Base-by-base conservation (phyloP, 2,113 vertebrate species). In the Ranitomeya imitator region DNA sequence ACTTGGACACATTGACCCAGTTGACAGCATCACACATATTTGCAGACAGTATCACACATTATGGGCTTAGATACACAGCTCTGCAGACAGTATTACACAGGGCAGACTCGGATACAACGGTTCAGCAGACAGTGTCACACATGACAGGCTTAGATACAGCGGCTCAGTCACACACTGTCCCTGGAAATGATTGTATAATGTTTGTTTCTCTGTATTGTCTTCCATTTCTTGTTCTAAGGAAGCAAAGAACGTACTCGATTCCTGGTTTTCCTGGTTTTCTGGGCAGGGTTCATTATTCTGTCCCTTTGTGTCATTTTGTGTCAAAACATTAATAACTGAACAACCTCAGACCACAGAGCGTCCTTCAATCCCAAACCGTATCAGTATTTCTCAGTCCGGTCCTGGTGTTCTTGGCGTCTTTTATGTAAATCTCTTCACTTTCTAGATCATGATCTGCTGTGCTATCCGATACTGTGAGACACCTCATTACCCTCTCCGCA, bases 331-430 rank as follows among this genome's bases (percentile, higher is more conserved):
- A 61, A 81, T 76, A 54, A 73, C 37, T 10, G 51, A n/a, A 73
- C n/a, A 31, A 71, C 26, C 59, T 85, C 73, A n/a, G 57, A 18
- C 37, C 76, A 37, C 31, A 26, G 45, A 15, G 14, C 57, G 26
- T 19, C 14, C 37, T 31, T n/a, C 14, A 10, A 69, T 18, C 15
- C 45, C 10, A 55, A 71, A 23, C 79, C 86, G 52, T 76, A 88
- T 81, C 86, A 88, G 86, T 88, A 88, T 88, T 88, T 74, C 60
- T 88, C 61, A 74, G 67, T 59, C 31, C 18, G 2, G 67, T 69
- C 67, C 3, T 69, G 16, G 15, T 14, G 26, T 13, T 23, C 2
- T 63, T 63, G 8, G 16, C 1, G 37, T 7, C 76, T 54, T 19
- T 52, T 45, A 69, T 65, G 7, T 31, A 18, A 57, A 23, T 51